Base-by-base conservation (phyloP, 35 echinoderm and acorn worm species). In the Ophioderma brevispina region DNA sequence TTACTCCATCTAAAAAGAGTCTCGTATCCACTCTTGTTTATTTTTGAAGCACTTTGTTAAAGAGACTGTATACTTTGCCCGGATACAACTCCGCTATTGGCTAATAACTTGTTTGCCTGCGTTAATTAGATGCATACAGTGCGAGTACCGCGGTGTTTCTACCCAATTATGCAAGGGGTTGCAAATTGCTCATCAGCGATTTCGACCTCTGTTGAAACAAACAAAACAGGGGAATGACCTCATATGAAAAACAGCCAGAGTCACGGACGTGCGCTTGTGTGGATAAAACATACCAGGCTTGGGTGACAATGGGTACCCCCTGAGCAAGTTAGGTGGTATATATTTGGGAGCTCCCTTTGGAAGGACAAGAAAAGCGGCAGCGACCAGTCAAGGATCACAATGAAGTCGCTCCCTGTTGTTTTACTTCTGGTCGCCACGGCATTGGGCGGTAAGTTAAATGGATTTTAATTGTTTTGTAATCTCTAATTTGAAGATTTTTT, bases 351-450 rank as follows among this genome's bases (percentile, higher is more conserved):
- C 3, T 70, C 2, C 1, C 59, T 25, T 2, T 18, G 17, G 15
- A 3, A 25, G 17, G 4, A 3, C n/a, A 3, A 70, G 15, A 15
- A 15, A 70, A 70, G 59, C 59, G 59, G 59, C 59, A 46, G 59
- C 59, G 59, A 70, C 59, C 59, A n/a, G n/a, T n/a, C 4, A 70
- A 30, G 59, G 28, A 30, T 25, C n/a, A 70, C 1, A 70, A 70
- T 70, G 59, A 70, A 70, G 59, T 70, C 59, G 59, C 59, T 70
- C 28, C 59, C 59, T 25, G n/a, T 70, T 18, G 18, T 85, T 25
- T 59, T 85, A 52, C 83, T 85, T 33, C 35, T 59, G 83, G 83
- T 85, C 32, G 52, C 83, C 52, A 85, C 49, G 21, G 83, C 83
- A 34, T 64, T 85, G 83, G 83, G 50, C 83, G 52, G 83, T 85